A percentile compares a stretch with the other conserved stretches of the same genome.
Evolutionary conservation across 1,140 invertebrate species (phyloP).

Genomic region (Drosophila rhopaloa): DNA sequence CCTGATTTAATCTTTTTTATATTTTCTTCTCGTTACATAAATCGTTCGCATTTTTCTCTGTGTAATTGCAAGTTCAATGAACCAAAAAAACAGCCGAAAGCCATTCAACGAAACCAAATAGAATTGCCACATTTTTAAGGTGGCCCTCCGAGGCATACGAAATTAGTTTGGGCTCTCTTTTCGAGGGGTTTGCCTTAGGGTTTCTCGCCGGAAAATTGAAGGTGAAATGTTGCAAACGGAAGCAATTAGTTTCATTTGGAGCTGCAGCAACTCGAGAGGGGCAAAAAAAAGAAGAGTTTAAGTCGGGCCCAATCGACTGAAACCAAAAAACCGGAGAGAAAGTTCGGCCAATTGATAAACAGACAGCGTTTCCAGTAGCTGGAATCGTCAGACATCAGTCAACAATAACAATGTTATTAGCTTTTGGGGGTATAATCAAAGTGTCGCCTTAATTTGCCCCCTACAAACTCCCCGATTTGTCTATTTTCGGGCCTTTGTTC

Average conservation of each 20-base stretch:
- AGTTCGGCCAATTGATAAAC: constrained; percentile 71
- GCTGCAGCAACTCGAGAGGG: constrained; percentile 7
- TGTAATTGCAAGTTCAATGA: constrained; percentile 33
- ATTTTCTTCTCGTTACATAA: no score
- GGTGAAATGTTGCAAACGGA: constrained; percentile 73
- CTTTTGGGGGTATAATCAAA: constrained; percentile 26
- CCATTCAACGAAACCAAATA: constrained; percentile 33
- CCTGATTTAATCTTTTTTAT: no score
- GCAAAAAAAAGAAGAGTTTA: constrained; percentile 12
- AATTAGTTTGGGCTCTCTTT: constrained; percentile 43
- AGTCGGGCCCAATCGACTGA: constrained; percentile 44
- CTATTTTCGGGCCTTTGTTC: constrained; percentile 2
- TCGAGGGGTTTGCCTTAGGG: constrained; percentile 1
- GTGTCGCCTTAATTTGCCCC: constrained; percentile 45
- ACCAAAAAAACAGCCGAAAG: constrained; percentile 24
- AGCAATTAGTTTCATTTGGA: constrained; percentile 76
- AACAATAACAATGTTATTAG: constrained; percentile 32
- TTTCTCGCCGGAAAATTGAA: constrained; percentile 50
- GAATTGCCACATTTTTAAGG: constrained; percentile 61
- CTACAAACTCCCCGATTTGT: background rate
- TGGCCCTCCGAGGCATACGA: constrained; percentile 53
- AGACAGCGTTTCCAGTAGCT: constrained; percentile 54
- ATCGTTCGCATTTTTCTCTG: background rate
- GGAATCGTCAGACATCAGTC: constrained; percentile 27
- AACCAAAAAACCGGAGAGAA: constrained; percentile 54